A percentile compares a stretch with the other conserved stretches of the same genome.
These are phyloP conservation scores for Lepidocolaptes lacrymiger DNA, from an alignment of 2,797 vertebrate genomes.

Conservation along the genomic window DNA sequence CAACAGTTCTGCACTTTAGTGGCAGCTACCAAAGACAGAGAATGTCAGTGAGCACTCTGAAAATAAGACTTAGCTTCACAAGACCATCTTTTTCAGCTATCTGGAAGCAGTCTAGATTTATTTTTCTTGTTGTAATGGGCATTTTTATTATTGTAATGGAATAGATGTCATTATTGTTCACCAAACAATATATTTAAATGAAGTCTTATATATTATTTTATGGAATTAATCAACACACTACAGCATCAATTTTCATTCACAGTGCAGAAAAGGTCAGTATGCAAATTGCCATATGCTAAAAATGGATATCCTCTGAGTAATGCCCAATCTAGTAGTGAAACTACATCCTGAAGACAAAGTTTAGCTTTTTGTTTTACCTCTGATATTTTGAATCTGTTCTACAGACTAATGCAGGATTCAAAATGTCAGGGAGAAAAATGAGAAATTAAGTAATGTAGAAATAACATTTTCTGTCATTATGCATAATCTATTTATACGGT, in stretches of 20 bases:
- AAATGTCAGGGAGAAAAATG: constrained; percentile 60
- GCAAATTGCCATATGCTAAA: constrained; percentile 52
- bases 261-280: constrained; percentile 51
- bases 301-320: constrained; percentile 28
- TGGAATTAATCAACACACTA: neutral
- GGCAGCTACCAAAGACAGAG: neutral
- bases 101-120: neutral
- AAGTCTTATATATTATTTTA: neutral
- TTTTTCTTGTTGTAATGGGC: neutral
- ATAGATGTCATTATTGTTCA: neutral
- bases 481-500: neutral
- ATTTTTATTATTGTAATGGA: neutral
- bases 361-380: constrained; percentile 53
- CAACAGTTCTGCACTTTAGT: neutral
- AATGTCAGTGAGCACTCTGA: neutral
- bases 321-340: constrained; percentile 51
- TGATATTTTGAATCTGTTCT: constrained; percentile 34
- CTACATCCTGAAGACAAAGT: constrained; percentile 43
- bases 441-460: constrained; percentile 42
- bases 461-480: constrained; percentile 35
- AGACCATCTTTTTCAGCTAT: neutral
- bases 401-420: neutral
- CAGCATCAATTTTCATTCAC: neutral
- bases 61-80: neutral
- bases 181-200: neutral